Base-by-base conservation (phyloP, 2,888 invertebrate species). In the Dicyrtomina minuta region DNA sequence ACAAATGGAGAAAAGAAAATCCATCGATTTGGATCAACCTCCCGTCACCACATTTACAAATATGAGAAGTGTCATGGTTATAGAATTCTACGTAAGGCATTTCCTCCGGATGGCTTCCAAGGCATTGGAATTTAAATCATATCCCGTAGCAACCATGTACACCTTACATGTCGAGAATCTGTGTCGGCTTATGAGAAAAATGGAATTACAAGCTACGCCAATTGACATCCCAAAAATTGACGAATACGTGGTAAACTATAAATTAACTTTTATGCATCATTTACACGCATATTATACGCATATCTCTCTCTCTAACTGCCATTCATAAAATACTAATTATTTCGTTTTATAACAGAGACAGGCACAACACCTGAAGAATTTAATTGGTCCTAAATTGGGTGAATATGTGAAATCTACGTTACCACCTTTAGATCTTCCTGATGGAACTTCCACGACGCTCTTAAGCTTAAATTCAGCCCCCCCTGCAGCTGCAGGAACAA, bases 21-120 rank as follows among this genome's bases (percentile, higher is more conserved):
- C 77, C 1, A 76, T 75, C 12, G 72, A 78, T 61, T 66, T 76
- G 41, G 71, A 73, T 46, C 43, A 72, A 70, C 0, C 22, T 1
- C 70, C 73, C 4, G 72, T 73, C 5, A 66, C 58, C 22, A 60
- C 60, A 10, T 74, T 70, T 49, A 46, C 59, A 12, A 26, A 53
- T 5, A 49, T 72, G 24, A 69, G 77, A 4, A 61, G 70, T 20
- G 60, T 68, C 1, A 59, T 74, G 12, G 43, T 74, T 15, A 68
- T 91, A 0, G 87, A 88, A 79, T 87, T 89, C 79, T 89, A 92
- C 77, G 87, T 90, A 60, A 84, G 87, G 20, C 90, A 90, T 79
- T 88, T 90, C 77, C 85, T 91, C 43, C 85, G 86, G 64, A 89
- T 91, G 85, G 87, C 89, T 0, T 84, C 87, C 65, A 85, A 85